Percentiles rank a stretch among this genome's conserved stretches.
Evolutionary conservation across 2,888 invertebrate species (phyloP).

Genomic region (Cosmia trapezina): DNA sequence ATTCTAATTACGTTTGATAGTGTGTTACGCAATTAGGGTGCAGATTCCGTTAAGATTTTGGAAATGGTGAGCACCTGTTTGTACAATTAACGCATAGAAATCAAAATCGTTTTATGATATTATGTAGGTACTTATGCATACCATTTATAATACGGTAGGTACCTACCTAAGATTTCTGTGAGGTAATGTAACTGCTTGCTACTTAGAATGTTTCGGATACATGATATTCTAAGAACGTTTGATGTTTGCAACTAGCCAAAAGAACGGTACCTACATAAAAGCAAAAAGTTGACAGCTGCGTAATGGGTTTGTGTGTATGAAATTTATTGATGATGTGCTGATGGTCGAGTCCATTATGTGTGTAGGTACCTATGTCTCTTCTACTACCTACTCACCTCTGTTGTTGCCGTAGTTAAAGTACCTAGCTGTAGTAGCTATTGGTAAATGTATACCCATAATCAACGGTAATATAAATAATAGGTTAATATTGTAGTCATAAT

Average conservation of each 20-base stretch:
- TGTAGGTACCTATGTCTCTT: not conserved
- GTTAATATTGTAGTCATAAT: not conserved
- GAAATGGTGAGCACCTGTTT: not conserved
- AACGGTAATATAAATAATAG: not conserved
- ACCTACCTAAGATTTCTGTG: not conserved
- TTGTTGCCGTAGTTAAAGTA: not conserved
- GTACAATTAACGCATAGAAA: not conserved
- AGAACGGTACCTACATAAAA: slow-evolving; percentile 5
- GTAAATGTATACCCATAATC: no score
- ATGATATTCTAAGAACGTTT: slow-evolving; percentile 27
- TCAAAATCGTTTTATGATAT: not conserved
- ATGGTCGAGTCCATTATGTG: slow-evolving; percentile 14
- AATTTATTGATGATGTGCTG: slow-evolving; percentile 23
- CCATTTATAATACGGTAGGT: not conserved
- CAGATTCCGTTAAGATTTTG: not conserved
- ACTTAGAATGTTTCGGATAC: slow-evolving; percentile 20
- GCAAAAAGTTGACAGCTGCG: slow-evolving; percentile 34
- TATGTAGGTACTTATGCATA: not conserved
- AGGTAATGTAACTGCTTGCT: slow-evolving; percentile 20
- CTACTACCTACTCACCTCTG: not conserved
- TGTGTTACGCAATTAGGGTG: no score
- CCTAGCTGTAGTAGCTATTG: slow-evolving; percentile 3
- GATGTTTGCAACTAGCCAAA: slow-evolving; percentile 10
- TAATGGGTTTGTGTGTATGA: slow-evolving; percentile 11
- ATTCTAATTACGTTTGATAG: no score